Evolutionary conservation across 2,113 vertebrate genomes (phyloP).

Genomic region (Gavia stellata): DNA sequence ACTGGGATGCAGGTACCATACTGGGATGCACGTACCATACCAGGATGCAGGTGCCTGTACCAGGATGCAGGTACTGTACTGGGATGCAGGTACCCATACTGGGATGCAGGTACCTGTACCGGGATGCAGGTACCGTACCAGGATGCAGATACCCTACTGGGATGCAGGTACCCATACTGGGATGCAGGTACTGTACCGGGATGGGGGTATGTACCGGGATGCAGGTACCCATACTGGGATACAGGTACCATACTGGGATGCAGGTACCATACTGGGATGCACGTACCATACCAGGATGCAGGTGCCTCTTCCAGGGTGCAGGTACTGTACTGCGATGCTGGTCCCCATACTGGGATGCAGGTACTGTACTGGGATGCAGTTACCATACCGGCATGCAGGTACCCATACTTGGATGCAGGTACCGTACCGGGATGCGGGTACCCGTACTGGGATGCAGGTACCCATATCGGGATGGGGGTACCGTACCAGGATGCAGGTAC

Average conservation of each 20-base stretch:
- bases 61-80: background rate
- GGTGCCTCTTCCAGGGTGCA: too few relatives aligned
- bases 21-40: background rate
- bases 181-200: background rate
- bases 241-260: background rate
- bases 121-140: background rate
- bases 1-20: background rate
- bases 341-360: fast-evolving
- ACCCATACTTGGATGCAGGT: background rate
- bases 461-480: background rate
- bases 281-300: too few relatives aligned
- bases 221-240: too few relatives aligned
- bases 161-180: too few relatives aligned
- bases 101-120: too few relatives aligned
- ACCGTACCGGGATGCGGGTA: background rate
- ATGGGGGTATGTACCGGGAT: background rate
- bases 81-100: background rate
- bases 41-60: background rate
- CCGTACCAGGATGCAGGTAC: background rate
- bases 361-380: too few relatives aligned
- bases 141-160: background rate
- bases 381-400: background rate
- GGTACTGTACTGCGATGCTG: too few relatives aligned
- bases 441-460: background rate
- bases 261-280: too few relatives aligned